Base-by-base conservation (phyloP, 2,888 invertebrate genomes). In the Eupithecia insigniata region DNA sequence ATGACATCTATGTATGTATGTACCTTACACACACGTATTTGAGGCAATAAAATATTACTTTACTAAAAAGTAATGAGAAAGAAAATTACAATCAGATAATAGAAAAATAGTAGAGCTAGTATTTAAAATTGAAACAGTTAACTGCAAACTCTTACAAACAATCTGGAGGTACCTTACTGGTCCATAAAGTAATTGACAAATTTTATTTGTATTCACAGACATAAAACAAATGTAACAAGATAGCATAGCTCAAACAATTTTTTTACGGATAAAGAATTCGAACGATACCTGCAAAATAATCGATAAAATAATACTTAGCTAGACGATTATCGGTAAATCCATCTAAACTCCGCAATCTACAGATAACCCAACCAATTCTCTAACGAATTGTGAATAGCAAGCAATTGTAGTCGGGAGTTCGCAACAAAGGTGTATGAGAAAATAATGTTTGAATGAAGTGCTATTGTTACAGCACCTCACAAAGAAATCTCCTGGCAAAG, bases 381-480 rank as follows among this genome's bases (percentile, higher is more conserved):
- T 86, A 87, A 85, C 85, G 84, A 87, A 85, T 87, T 70, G 81
- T 87, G 87, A 88, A 87, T 85, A 84, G 85, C 81, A 78, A 82
- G 84, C 87, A 87, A 88, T 88, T 86, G 84, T 85, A 81, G 82
- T 77, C 75, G 69, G 71, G 81, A 82, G 82, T 81, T 76, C 78
- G 69, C 83, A 82, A 87, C 87, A 87, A 86, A 84, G 84, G 82
- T 87, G 84, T 86, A 84, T 84, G 85, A 85, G 86, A 84, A 85
- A 88, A 89, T 89, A 87, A 88, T 86, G 85, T 87, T 87, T 82
- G 83, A 84, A 88, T 85, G 86, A 87, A 85, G 83, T 85, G 84
- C 88, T 85, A 87, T 88, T 89, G 89, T 88, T 85, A 84, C 77
- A 77, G 81, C 74, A 74, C 70, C 80, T 79, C 71, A 84, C 86